Conservation (phyloP, 2,113 vertebrate species). For the Protobothrops flavoviridis region DNA sequence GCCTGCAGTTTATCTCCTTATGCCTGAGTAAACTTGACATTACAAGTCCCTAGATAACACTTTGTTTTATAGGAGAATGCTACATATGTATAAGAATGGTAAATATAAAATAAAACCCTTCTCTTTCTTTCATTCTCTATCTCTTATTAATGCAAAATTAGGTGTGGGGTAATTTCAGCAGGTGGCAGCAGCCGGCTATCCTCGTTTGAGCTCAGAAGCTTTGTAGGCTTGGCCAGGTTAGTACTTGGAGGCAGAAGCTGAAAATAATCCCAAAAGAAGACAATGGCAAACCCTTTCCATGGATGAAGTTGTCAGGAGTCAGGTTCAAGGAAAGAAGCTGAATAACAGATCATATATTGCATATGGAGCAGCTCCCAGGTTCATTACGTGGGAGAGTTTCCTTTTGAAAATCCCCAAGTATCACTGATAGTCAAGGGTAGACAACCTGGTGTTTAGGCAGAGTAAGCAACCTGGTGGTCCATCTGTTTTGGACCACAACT, state of each 20-base stretch:
- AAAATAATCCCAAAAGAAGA: not conserved
- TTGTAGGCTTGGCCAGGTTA: not conserved
- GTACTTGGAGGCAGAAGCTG: not conserved
- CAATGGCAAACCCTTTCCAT: not conserved
- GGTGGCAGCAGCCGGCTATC: not conserved
- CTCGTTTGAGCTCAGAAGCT: not conserved
- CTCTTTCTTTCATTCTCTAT: not conserved
- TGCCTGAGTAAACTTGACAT: slow-evolving; percentile 46
- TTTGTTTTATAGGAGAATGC: slow-evolving; percentile 42
- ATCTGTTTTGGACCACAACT: not conserved
- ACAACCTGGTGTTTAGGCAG: not conserved
- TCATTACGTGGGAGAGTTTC: not conserved
- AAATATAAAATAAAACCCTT: not conserved
- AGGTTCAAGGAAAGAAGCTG: not conserved
- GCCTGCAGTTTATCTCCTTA: slow-evolving; percentile 54
- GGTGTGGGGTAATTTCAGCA: not conserved
- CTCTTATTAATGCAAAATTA: not conserved
- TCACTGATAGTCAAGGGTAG: not conserved
- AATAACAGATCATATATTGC: not conserved
- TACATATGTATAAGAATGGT: slow-evolving; percentile 38
- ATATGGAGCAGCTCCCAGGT: too few species aligned
- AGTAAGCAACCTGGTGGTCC: not conserved
- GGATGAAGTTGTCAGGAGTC: not conserved
- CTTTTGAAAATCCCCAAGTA: not conserved
- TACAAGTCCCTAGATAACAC: slow-evolving; percentile 43